A percentile compares a stretch with the other conserved stretches of the same genome.
Evolutionary conservation across 35 echinoderm and acorn worm genomes (phyloP).

Genomic region (Strongylocentrotus purpuratus): DNA sequence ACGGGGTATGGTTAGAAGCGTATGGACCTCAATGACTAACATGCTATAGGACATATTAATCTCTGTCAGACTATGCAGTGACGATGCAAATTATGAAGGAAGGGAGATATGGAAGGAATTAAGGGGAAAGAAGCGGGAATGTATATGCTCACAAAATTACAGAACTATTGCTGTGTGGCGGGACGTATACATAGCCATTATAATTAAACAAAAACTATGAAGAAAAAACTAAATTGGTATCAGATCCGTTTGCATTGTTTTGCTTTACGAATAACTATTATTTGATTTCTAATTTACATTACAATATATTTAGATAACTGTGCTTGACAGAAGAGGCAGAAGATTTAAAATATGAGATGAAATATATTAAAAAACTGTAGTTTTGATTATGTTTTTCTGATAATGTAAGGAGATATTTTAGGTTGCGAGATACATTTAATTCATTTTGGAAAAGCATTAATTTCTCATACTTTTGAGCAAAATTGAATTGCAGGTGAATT

Average conservation of each 20-base stretch:
- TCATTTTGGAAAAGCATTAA: no score
- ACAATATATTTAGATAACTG: no score
- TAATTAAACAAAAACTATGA: not conserved
- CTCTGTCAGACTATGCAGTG: not conserved
- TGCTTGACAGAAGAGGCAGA: no score
- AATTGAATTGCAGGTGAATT: no score
- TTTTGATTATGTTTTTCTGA: no score
- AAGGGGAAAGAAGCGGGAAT: not conserved
- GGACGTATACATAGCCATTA: not conserved
- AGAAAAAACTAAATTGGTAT: not conserved
- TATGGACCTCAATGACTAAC: conserved; percentile 13
- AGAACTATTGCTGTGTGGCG: not conserved
- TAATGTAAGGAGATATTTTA: no score
- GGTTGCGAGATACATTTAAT: no score
- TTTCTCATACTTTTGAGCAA: no score
- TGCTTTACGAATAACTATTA: not conserved
- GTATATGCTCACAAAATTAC: not conserved
- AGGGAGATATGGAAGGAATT: not conserved
- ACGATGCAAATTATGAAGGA: not conserved
- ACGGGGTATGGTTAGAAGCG: not conserved
- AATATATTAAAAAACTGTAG: no score
- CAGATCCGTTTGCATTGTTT: no score
- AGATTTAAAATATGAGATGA: no score
- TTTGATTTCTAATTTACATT: not conserved
- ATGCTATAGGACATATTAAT: not conserved